phyloP scores from a whole-genome alignment of 2,888 invertebrate species.

The Parnassius smintheus region DNA sequence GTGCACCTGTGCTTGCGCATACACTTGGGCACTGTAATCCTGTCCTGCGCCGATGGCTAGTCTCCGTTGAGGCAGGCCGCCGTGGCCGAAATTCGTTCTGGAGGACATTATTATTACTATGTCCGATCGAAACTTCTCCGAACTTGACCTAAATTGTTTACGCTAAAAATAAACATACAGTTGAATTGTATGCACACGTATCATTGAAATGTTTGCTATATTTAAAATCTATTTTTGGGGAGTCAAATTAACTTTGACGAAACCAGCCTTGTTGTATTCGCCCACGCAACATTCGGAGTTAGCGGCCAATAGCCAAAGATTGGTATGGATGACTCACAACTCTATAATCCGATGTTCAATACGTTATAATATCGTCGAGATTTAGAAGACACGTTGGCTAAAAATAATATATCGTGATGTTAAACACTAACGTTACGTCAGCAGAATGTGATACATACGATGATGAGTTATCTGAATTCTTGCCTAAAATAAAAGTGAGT shows the following conservation, averaged over 20 bases:
- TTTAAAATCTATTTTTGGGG: constrained; percentile 58
- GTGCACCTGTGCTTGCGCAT: no score
- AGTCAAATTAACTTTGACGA: constrained; percentile 59
- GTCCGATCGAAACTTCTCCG: constrained; percentile 13
- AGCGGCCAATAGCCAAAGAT: constrained; percentile 51
- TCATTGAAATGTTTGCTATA: constrained; percentile 46
- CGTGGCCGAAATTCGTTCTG: no score
- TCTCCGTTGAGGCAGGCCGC: no score
- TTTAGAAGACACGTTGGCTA: constrained; percentile 44
- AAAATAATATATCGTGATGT: constrained; percentile 50
- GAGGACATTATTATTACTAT: no score
- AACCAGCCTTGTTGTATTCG: constrained; percentile 70
- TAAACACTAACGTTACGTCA: constrained; percentile 16
- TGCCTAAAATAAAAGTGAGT: constrained; percentile 2
- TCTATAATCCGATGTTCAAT: constrained; percentile 66
- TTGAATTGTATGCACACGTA: constrained; percentile 30
- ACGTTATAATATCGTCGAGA: constrained; percentile 46
- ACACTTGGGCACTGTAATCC: no score
- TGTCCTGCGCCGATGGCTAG: no score
- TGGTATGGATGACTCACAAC: constrained; percentile 63
- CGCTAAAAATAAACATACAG: constrained; percentile 33
- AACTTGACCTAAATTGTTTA: constrained; percentile 46
- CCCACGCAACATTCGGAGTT: constrained; percentile 62
- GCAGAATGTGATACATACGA: constrained; percentile 11
- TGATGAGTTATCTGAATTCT: background rate